These are phyloP conservation scores for Polydrusus tereticollis DNA, from an alignment of 2,888 invertebrate genomes.

Conservation along the genomic window DNA sequence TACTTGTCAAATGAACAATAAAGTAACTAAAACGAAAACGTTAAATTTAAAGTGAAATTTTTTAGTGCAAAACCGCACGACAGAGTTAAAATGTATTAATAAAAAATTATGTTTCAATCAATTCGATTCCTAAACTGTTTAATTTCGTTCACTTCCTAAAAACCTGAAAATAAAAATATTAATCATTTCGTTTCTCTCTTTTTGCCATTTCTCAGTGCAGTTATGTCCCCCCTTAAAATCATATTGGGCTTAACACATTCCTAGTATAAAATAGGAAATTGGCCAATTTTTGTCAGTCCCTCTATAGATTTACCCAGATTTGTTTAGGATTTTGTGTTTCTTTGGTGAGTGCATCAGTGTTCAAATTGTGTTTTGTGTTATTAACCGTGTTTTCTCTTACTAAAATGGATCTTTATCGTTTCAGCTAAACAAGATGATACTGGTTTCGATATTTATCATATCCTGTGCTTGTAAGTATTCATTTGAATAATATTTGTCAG, in stretches of 20 bases:
- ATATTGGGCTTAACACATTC: constrained; percentile 23
- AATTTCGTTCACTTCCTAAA: constrained; percentile 59
- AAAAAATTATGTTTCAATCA: constrained; percentile 58
- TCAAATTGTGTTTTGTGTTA: constrained; percentile 43
- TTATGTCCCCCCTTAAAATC: constrained; percentile 50
- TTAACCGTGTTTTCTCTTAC: constrained; percentile 19
- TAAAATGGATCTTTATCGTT: constrained; percentile 51
- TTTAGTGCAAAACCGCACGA: constrained; percentile 52
- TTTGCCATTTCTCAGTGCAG: constrained; percentile 49
- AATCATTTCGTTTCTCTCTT: constrained; percentile 58
- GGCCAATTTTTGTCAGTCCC: constrained; percentile 52
- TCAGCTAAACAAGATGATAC: constrained; percentile 54
- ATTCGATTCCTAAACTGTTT: constrained; percentile 60
- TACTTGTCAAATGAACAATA: constrained; percentile 18
- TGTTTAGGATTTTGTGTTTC: constrained; percentile 52
- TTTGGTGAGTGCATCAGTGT: constrained; percentile 55
- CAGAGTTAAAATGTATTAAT: constrained; percentile 51
- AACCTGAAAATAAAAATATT: constrained; percentile 57
- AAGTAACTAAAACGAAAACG: constrained; percentile 11
- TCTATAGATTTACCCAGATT: constrained; percentile 45
- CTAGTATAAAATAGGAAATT: constrained; percentile 56
- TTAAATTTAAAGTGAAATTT: constrained; percentile 55
- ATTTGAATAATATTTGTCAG: background rate
- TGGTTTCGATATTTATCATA: constrained; percentile 50
- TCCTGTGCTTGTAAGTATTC: constrained; percentile 53